Evolutionary conservation across 1,140 invertebrate species (phyloP).

Genomic region (Drosophila pseudoananassae): DNA sequence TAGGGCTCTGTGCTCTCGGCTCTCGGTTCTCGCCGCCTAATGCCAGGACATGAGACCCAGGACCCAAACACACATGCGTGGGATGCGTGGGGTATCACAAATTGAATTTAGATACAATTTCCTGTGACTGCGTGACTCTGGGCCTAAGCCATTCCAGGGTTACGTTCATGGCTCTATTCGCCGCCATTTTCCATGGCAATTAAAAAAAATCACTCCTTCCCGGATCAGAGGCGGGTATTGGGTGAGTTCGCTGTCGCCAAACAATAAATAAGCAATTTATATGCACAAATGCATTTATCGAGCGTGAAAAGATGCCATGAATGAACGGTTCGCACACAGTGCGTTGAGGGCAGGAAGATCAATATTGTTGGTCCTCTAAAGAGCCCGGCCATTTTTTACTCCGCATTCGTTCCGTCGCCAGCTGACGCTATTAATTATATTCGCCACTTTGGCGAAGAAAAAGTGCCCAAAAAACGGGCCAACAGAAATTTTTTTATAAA

Average conservation of each 20-base stretch:
- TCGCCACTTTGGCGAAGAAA: slow-evolving; percentile 31
- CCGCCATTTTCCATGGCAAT: slow-evolving; percentile 53
- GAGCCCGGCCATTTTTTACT: slow-evolving; percentile 35
- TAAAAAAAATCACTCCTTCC: slow-evolving; percentile 46
- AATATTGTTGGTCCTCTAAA: slow-evolving; percentile 35
- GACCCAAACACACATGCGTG: slow-evolving; percentile 29
- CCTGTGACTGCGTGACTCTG: slow-evolving; percentile 73
- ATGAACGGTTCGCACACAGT: slow-evolving; percentile 20
- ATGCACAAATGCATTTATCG: slow-evolving; percentile 75
- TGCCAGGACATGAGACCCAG: slow-evolving; percentile 31
- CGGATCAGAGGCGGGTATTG: slow-evolving; percentile 5
- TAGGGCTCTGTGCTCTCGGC: slow-evolving; percentile 40
- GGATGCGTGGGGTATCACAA: slow-evolving; percentile 60
- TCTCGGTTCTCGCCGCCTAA: slow-evolving; percentile 49
- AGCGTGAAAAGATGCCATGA: slow-evolving; percentile 51
- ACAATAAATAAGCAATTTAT: slow-evolving; percentile 81
- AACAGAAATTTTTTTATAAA: neutral
- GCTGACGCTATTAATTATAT: slow-evolving; percentile 61
- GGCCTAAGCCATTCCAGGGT: slow-evolving; percentile 30
- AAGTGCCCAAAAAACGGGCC: slow-evolving; percentile 3
- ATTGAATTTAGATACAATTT: slow-evolving; percentile 82
- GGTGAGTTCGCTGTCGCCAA: slow-evolving; percentile 47
- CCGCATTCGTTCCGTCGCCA: slow-evolving; percentile 10
- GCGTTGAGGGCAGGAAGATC: slow-evolving; percentile 9
- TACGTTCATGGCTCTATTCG: slow-evolving; percentile 10